Evolutionary conservation across 2,797 vertebrate genomes (phyloP).

Genomic region (Staurois parvus): DNA sequence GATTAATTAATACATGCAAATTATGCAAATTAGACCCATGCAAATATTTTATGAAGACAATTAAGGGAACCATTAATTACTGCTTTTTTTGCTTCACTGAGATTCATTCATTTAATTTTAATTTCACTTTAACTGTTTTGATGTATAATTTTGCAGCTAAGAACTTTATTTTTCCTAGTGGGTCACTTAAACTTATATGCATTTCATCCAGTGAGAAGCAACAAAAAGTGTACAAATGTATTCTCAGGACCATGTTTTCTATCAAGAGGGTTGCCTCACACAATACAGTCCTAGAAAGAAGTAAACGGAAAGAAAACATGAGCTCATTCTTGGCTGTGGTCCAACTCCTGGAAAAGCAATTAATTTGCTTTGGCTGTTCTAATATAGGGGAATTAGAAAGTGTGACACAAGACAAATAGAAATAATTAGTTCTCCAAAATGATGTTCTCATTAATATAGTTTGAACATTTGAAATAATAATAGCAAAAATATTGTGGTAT

Average conservation of each 20-base stretch:
- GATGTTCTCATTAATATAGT: conserved; percentile 98
- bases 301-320: conserved; percentile 91
- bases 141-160: conserved; percentile 99
- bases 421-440: conserved; percentile 99
- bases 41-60: conserved; percentile 99
- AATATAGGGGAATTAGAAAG: conserved; percentile 99
- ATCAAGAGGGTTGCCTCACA: conserved; percentile 88
- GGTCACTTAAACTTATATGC: conserved; percentile 95
- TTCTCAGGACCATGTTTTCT: conserved; percentile 80
- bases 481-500: conserved; percentile 84
- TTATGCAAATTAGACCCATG: conserved; percentile 99
- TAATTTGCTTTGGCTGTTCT: conserved; percentile 99
- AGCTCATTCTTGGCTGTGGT: conserved; percentile 96
- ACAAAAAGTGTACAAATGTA: conserved; percentile 84
- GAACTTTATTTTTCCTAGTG: conserved; percentile 97
- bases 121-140: conserved; percentile 99
- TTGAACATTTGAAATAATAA: conserved; percentile 82
- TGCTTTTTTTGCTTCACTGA: conserved; percentile 99
- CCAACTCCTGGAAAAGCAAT: conserved; percentile 99
- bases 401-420: conserved; percentile 99
- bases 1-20: conserved; percentile 99
- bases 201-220: conserved; percentile 88
- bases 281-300: conserved; percentile 87
- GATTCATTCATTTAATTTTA: conserved; percentile 99
- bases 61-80: conserved; percentile 99